These are phyloP conservation scores for Heliconius hortense DNA, from an alignment of 2,888 invertebrate species.

Conservation along the genomic window DNA sequence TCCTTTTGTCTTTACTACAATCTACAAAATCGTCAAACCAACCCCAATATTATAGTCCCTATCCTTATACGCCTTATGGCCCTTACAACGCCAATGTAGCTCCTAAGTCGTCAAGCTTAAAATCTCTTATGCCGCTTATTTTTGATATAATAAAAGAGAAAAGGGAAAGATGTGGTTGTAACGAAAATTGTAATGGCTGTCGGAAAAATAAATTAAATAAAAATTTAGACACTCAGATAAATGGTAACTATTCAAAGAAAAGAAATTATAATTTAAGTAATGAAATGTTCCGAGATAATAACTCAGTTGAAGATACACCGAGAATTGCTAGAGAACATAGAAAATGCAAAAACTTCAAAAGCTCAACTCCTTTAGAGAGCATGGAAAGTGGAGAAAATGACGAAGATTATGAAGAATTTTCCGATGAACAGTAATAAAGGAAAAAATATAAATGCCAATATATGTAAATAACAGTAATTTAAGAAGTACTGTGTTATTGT, in stretches of 20 bases:
- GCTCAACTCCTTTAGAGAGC: constrained; percentile 44
- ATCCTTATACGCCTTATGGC: constrained; percentile 21
- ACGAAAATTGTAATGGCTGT: constrained; percentile 42
- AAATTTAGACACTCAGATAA: constrained; percentile 40
- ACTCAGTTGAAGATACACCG: constrained; percentile 42
- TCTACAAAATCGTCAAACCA: constrained; percentile 38
- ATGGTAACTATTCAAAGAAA: constrained; percentile 55
- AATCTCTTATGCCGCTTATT: constrained; percentile 65
- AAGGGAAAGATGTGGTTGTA: constrained; percentile 50
- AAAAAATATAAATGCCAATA: neutral
- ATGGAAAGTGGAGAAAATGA: constrained; percentile 52
- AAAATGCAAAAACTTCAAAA: constrained; percentile 39
- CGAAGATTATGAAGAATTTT: constrained; percentile 44
- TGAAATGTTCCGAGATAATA: constrained; percentile 41
- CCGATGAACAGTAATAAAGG: constrained; percentile 41
- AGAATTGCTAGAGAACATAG: constrained; percentile 41
- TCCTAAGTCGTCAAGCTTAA: constrained; percentile 58
- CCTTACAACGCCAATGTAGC: constrained; percentile 36
- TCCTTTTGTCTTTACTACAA: constrained; percentile 39
- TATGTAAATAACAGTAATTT: neutral
- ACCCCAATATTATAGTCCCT: constrained; percentile 23
- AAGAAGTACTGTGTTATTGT: neutral
- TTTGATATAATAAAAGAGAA: constrained; percentile 65
- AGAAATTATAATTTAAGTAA: constrained; percentile 49
- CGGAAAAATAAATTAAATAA: constrained; percentile 37